phyloP scores from a whole-genome alignment of 1,140 invertebrate genomes.

The Ceratitis capitata region DNA sequence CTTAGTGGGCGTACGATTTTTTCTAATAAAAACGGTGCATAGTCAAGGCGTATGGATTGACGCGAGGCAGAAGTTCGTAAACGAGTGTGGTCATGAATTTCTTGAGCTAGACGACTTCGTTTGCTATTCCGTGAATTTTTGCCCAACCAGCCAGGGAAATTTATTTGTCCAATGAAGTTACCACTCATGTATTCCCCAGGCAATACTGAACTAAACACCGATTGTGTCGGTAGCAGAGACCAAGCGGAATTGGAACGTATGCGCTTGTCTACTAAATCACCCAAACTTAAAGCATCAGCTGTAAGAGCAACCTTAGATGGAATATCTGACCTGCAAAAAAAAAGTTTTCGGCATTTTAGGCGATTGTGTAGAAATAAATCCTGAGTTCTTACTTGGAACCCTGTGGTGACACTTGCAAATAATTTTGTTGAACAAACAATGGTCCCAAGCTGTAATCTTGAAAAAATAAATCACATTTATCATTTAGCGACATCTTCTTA shows the following conservation, averaged over 20 bases:
- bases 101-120: constrained; percentile 82
- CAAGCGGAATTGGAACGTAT: constrained; percentile 85
- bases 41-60: constrained; percentile 84
- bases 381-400: constrained; percentile 70
- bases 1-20: constrained; percentile 80
- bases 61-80: constrained; percentile 81
- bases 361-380: neutral
- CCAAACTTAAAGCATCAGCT: constrained; percentile 85
- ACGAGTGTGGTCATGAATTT: constrained; percentile 83
- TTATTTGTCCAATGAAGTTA: constrained; percentile 77
- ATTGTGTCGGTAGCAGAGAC: constrained; percentile 91
- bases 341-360: neutral
- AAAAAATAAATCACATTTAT: constrained; percentile 95
- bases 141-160: constrained; percentile 96
- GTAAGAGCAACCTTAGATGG: constrained; percentile 79
- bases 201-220: constrained; percentile 89
- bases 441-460: constrained; percentile 95
- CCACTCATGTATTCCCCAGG: constrained; percentile 89
- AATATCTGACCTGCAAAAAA: constrained; percentile 66
- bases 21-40: constrained; percentile 77
- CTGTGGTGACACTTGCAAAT: constrained; percentile 78
- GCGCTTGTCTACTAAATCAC: constrained; percentile 84
- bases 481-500: constrained; percentile 81
- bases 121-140: constrained; percentile 90
- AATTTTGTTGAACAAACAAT: constrained; percentile 98